A percentile compares a stretch with the other conserved stretches of the same genome.
These are phyloP conservation scores for Pimpla rufipes DNA, from an alignment of 2,888 invertebrate genomes.

Conservation along the genomic window DNA sequence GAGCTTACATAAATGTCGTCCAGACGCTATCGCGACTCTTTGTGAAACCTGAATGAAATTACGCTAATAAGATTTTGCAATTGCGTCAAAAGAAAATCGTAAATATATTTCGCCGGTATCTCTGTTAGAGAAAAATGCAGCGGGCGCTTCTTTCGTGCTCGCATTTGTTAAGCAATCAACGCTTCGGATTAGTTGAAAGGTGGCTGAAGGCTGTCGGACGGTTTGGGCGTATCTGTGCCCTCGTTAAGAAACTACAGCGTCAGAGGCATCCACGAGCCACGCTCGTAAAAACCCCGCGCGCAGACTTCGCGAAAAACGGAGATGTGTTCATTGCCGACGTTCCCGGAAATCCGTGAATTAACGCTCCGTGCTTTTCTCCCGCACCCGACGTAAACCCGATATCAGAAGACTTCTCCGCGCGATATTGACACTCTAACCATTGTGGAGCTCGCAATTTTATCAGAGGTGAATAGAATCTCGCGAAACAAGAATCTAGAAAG, in stretches of 20 bases:
- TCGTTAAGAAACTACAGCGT: conserved; percentile 7
- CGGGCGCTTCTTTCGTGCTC: background rate
- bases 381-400: conserved; percentile 28
- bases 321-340: conserved; percentile 5
- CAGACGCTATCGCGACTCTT: too few relatives aligned
- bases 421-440: background rate
- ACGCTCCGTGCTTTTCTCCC: background rate
- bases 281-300: background rate
- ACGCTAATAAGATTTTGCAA: too few relatives aligned
- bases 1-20: too few relatives aligned
- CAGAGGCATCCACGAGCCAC: background rate
- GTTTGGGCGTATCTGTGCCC: background rate
- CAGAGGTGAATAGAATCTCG: background rate
- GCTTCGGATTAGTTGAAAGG: background rate
- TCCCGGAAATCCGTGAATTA: conserved; percentile 15
- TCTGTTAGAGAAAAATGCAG: background rate
- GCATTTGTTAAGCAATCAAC: background rate
- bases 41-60: too few relatives aligned
- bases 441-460: background rate
- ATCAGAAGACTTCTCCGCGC: conserved; percentile 7
- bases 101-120: too few relatives aligned
- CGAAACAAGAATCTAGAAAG: background rate
- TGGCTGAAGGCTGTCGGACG: background rate
- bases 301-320: conserved; percentile 21
- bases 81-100: too few relatives aligned